Evolutionary conservation across 2,888 invertebrate species (phyloP), one percentile per base, ranked within the genome.

Genomic region (Drosophila picticornis): DNA sequence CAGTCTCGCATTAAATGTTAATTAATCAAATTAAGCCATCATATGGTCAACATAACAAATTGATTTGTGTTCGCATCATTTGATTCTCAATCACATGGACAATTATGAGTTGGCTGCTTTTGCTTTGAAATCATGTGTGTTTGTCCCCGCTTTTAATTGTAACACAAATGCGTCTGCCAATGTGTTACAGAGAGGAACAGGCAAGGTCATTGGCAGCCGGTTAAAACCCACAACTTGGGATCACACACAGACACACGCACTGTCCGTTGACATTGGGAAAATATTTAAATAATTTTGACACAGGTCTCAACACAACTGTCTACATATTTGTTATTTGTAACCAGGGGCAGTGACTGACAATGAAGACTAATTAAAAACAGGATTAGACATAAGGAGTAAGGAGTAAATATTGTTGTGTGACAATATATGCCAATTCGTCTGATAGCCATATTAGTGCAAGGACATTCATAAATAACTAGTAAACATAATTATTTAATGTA

Each of bases 181-280:
- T 11, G 40, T 40, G 27, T 27, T 29, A 13, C 31, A 32, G 16
- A 46, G 9, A 27, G 29, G 22, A 31, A 25, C 22, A 27, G 32
- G 22, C 19, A 38, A 53, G 77, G 60, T 80, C 72, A 79, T 34
- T 75, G 80, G n/a, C 79, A 63, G 56, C 38, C 56, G 48, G 29
- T 22, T 31, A 34, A 34, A 16, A 4, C 16, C 16, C 60, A 36
- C 38, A 57, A 61, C 71, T 71, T 34, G 25, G 22, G 52, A 38
- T 32, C 27, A 4, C 25, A 27, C 16, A 34, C n/a, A 55, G 16
- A 11, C 11, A 55, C 27, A 13, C 27, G 25, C 50, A 27, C 13
- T 58, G 38, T 38, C 34, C 19, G 19, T 57, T n/a, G 67, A 43
- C 40, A 50, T 38, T 56, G 27, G 38, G n/a, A 1, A 31, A 19